Evolutionary conservation across 2,113 vertebrate genomes (phyloP).

Genomic region (Riparia riparia): DNA sequence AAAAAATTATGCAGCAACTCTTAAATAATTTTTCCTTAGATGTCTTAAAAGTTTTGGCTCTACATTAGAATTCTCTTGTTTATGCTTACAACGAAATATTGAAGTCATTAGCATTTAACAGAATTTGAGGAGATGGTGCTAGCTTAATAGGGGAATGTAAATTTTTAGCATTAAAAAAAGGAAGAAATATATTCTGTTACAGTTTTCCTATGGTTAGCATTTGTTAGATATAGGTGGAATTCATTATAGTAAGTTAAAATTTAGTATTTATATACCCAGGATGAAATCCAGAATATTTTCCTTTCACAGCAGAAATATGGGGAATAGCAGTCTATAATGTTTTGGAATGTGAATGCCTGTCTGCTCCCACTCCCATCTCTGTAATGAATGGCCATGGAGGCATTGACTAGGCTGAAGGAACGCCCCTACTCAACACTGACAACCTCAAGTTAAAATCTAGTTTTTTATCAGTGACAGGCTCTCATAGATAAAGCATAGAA

Average conservation of each 20-base stretch:
- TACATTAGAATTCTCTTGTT: background rate
- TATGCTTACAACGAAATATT: background rate
- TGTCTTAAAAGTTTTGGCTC: background rate
- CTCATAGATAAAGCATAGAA: background rate
- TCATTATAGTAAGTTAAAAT: background rate
- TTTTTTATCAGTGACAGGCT: background rate
- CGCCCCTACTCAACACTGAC: background rate
- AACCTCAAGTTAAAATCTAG: background rate
- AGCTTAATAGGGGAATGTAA: background rate
- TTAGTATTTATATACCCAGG: background rate
- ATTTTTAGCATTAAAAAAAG: background rate
- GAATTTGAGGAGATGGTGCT: background rate
- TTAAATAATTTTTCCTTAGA: background rate
- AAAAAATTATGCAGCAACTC: background rate
- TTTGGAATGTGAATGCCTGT: background rate
- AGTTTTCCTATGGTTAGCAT: background rate
- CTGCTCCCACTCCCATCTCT: background rate
- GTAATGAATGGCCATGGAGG: background rate
- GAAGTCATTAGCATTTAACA: background rate
- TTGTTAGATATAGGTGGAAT: background rate
- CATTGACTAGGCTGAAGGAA: background rate
- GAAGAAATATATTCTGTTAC: background rate
- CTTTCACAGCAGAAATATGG: background rate
- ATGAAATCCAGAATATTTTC: background rate
- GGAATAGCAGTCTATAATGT: background rate